A percentile compares a stretch with the other conserved stretches of the same genome.
phyloP scores from a whole-genome alignment of 2,888 invertebrate genomes.

The Oconnorella tubifera region DNA sequence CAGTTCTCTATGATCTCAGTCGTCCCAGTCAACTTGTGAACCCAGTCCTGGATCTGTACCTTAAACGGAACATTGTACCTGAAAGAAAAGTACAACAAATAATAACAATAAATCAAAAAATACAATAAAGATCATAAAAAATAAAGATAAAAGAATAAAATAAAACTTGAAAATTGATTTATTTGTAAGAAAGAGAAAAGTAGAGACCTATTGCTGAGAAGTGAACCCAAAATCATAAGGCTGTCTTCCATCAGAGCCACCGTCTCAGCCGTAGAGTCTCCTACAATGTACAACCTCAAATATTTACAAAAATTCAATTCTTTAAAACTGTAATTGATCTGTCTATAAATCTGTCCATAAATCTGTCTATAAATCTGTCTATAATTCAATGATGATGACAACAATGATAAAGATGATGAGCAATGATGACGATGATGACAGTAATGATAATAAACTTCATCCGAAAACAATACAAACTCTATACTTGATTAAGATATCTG shows the following conservation, averaged over 20 bases:
- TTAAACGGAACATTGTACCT: conserved; percentile 93
- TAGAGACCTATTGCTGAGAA: conserved; percentile 77
- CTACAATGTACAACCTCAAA: conserved; percentile 58
- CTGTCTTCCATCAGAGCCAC: conserved; percentile 93
- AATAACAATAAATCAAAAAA: neutral
- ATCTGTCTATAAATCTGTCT: too few relatives aligned
- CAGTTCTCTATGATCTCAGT: conserved; percentile 94
- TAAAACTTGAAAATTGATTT: neutral
- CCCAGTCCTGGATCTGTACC: conserved; percentile 95
- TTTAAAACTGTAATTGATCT: too few relatives aligned
- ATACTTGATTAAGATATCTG: too few relatives aligned
- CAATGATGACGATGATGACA: too few relatives aligned
- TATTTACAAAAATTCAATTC: too few relatives aligned
- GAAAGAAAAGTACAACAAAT: conserved; percentile 12
- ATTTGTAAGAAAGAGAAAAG: neutral
- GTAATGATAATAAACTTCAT: too few relatives aligned
- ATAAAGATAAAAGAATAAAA: neutral
- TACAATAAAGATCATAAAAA: conserved; percentile 9
- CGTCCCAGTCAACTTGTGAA: conserved; percentile 87
- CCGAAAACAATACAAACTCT: too few relatives aligned
- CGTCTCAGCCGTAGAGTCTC: conserved; percentile 92
- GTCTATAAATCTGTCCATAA: too few relatives aligned
- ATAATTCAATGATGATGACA: too few relatives aligned
- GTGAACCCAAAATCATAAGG: conserved; percentile 87
- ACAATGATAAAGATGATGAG: too few relatives aligned